Percentiles rank a stretch among this genome's conserved stretches.
Evolutionary conservation across 2,797 vertebrate genomes (phyloP).

Genomic region (Lateolabrax maculatus): DNA sequence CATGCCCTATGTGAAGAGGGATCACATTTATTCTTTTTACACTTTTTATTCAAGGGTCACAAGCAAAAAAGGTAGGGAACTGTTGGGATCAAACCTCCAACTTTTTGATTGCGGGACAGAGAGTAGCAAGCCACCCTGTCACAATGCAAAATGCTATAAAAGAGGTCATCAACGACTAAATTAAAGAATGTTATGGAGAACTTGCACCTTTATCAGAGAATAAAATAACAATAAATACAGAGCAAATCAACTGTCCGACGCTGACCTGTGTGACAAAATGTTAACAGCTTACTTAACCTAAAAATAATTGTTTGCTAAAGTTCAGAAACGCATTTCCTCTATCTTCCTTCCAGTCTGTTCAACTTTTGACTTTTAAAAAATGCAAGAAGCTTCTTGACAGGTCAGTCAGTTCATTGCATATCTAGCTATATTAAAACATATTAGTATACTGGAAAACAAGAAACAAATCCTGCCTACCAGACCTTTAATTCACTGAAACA

Average conservation of each 20-base stretch:
- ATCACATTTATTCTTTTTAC: no score
- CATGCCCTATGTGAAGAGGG: not conserved
- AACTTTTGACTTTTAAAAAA: not conserved
- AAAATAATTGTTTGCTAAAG: slow-evolving; percentile 11
- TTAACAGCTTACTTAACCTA: not conserved
- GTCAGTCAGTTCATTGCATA: not conserved
- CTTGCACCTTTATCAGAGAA: not conserved
- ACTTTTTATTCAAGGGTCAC: not conserved
- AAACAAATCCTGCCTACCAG: not conserved
- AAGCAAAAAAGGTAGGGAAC: not conserved
- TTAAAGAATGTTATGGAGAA: not conserved
- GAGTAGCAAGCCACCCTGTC: not conserved
- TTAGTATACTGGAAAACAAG: not conserved
- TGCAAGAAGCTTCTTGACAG: not conserved
- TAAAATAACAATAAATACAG: not conserved
- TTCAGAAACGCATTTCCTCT: not conserved
- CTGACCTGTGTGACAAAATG: not conserved
- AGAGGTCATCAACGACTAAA: not conserved
- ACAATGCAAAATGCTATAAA: not conserved
- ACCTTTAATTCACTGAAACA: not conserved
- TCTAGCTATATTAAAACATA: not conserved
- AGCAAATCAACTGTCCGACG: not conserved
- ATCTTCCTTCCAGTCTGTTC: not conserved
- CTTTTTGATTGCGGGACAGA: not conserved
- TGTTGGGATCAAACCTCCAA: not conserved